Conservation (phyloP, 2,888 invertebrate genomes). For the Tryphoninae sp. region DNA sequence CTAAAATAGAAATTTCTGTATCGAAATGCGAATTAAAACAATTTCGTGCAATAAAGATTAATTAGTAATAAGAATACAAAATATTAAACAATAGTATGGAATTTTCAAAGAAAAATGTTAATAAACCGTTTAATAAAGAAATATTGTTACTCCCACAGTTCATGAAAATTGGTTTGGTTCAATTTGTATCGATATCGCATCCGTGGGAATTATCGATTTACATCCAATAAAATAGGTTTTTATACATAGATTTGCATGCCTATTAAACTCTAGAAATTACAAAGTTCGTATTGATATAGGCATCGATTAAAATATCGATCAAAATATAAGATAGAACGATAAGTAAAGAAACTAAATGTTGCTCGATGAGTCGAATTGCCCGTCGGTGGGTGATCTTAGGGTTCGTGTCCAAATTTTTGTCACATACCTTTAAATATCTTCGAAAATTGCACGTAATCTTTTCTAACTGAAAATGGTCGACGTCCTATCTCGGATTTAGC, state of each 20-base stretch:
- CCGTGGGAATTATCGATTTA: too few relatives aligned
- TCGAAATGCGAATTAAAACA: not conserved
- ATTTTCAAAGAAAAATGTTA: too few relatives aligned
- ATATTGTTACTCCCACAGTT: too few relatives aligned
- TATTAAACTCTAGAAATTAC: too few relatives aligned
- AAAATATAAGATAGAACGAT: not conserved
- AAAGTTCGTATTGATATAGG: too few relatives aligned
- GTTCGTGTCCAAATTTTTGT: not conserved
- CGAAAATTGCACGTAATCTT: conserved; percentile 13
- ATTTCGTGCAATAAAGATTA: not conserved
- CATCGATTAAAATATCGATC: too few relatives aligned
- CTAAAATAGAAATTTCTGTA: not conserved
- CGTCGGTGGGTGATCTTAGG: not conserved
- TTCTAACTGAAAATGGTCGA: conserved; percentile 44
- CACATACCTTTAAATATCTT: conserved; percentile 46
- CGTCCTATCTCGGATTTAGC: not conserved
- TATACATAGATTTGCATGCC: not conserved
- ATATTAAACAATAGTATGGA: not conserved
- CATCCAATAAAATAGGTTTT: not conserved
- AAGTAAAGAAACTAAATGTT: not conserved
- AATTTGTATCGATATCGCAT: too few relatives aligned
- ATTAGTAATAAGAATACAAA: not conserved
- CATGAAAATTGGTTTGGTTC: too few relatives aligned
- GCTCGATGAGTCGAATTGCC: not conserved
- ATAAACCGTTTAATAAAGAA: too few relatives aligned